Evolutionary conservation across 2,113 vertebrate species (phyloP).

Genomic region (Uria lomvia): DNA sequence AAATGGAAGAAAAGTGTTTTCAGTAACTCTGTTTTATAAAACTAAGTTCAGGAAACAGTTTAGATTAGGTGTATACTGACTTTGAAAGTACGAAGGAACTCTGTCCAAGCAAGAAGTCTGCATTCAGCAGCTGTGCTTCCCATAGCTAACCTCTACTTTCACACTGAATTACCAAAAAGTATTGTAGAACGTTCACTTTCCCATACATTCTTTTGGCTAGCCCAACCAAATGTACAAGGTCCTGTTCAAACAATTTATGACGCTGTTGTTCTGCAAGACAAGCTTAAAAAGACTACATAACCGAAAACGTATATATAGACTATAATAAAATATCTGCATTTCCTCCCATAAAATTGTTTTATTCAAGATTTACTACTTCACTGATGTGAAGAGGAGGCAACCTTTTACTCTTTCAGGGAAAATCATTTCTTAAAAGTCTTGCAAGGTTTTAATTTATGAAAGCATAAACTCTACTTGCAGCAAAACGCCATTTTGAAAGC

Average conservation of each 20-base stretch:
- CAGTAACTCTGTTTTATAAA: background rate
- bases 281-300: background rate
- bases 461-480: background rate
- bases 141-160: background rate
- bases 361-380: background rate
- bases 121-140: background rate
- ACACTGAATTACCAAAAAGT: background rate
- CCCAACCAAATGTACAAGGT: background rate
- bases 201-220: background rate
- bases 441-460: background rate
- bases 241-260: background rate
- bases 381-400: background rate
- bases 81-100: background rate
- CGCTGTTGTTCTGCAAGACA: background rate
- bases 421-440: background rate
- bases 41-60: background rate
- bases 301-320: background rate
- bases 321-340: background rate
- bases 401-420: background rate
- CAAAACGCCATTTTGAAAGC: background rate
- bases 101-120: background rate
- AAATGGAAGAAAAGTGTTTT: background rate
- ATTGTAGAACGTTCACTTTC: background rate
- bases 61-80: fast-evolving
- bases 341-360: background rate